phyloP scores from a whole-genome alignment of 2,797 vertebrate genomes.

The Champsocephalus esox region DNA sequence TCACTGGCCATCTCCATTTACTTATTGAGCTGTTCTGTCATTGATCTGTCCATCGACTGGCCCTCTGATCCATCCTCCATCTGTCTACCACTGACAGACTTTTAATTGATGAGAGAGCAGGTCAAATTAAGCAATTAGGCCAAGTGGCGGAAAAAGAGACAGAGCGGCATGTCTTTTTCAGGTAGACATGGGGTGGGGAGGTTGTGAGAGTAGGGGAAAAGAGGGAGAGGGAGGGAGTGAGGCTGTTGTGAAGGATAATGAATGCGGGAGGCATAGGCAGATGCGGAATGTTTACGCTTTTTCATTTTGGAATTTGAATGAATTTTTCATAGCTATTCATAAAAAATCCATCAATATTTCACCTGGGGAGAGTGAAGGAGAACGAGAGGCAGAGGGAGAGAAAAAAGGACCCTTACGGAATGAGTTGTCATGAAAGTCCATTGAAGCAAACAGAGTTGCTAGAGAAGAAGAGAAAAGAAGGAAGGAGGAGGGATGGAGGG shows the following conservation, averaged over 20 bases:
- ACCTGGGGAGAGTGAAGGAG: slow-evolving; percentile 86
- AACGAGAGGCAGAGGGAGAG: slow-evolving; percentile 73
- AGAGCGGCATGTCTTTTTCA: slow-evolving; percentile 81
- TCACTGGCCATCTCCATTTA: slow-evolving; percentile 83
- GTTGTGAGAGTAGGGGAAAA: slow-evolving; percentile 41
- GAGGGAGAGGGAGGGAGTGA: slow-evolving; percentile 59
- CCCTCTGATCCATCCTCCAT: slow-evolving; percentile 85
- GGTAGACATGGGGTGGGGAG: slow-evolving; percentile 67
- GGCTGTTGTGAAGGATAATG: slow-evolving; percentile 84
- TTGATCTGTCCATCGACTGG: slow-evolving; percentile 83
- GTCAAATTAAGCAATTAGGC: slow-evolving; percentile 89
- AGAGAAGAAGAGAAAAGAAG: slow-evolving; percentile 76
- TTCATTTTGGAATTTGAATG: slow-evolving; percentile 89
- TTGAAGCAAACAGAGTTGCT: slow-evolving; percentile 83
- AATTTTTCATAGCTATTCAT: slow-evolving; percentile 91
- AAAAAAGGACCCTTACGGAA: slow-evolving; percentile 81
- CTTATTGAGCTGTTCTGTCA: slow-evolving; percentile 84
- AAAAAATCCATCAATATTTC: slow-evolving; percentile 91
- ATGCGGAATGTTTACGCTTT: slow-evolving; percentile 87
- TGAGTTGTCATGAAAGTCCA: slow-evolving; percentile 87
- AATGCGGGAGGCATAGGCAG: slow-evolving; percentile 85
- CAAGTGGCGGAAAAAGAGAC: slow-evolving; percentile 83
- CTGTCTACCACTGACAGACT: slow-evolving; percentile 85
- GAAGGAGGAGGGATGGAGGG: slow-evolving; percentile 72
- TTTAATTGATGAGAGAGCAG: slow-evolving; percentile 87